These are phyloP conservation scores for Dromaius novaehollandiae DNA, from an alignment of 2,113 vertebrate species.

Conservation along the genomic window DNA sequence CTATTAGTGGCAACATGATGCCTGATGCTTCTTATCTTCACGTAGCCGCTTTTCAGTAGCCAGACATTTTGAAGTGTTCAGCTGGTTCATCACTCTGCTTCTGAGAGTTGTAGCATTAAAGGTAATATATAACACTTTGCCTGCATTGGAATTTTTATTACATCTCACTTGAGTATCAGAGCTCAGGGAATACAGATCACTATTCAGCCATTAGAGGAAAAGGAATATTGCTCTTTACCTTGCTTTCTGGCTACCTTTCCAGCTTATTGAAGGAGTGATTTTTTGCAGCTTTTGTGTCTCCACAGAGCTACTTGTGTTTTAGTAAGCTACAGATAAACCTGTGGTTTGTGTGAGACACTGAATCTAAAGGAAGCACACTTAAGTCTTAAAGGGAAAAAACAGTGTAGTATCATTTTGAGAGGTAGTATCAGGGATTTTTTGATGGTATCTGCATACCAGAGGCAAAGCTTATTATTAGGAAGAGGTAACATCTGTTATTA, in stretches of 20 bases:
- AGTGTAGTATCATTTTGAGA: neutral
- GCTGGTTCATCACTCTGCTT: neutral
- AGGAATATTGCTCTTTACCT: neutral
- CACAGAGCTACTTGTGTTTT: neutral
- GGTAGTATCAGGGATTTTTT: neutral
- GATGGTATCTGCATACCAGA: neutral
- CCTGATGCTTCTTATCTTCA: neutral
- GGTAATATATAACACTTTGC: neutral
- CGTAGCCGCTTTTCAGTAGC: neutral
- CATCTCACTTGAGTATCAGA: neutral
- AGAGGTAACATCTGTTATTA: neutral
- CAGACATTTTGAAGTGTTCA: neutral
- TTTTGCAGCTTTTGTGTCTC: neutral
- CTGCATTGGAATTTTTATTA: neutral
- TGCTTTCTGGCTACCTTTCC: neutral
- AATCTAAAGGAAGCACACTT: neutral
- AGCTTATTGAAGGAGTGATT: neutral
- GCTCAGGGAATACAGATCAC: neutral
- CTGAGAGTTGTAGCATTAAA: neutral
- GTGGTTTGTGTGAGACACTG: neutral
- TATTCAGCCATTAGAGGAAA: neutral
- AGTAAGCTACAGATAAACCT: neutral
- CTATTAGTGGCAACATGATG: neutral
- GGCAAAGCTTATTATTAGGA: neutral
- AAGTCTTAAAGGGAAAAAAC: neutral